Evolutionary conservation across 2,888 invertebrate species (phyloP), one percentile per base, ranked within the genome.

Genomic region (Limulus polyphemus): DNA sequence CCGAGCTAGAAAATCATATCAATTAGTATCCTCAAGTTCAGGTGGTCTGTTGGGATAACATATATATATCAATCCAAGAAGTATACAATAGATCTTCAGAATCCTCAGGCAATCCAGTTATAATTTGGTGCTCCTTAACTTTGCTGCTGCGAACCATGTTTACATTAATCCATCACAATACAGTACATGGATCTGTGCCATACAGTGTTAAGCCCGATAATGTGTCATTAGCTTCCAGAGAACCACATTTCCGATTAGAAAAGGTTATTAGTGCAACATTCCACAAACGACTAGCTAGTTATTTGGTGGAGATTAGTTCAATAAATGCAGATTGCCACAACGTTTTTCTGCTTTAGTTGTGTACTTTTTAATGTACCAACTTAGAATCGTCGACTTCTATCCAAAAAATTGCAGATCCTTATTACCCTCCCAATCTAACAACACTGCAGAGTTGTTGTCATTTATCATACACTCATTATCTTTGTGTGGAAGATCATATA

Each of bases 191-290:
- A 32, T 56, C 56, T 17, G 56, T 56, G 46, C 56, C 56, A 13
- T 56, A 56, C 17, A 56, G 56, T 17, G 56, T 17, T 13, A 56
- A 17, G 5, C 56, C 56, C 7, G 32, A 9, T 13, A 56, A 13
- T 32, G 58, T 58, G 51, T 50, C 58, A 50, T 16, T 49, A 9
- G 58, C 58, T 58, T 58, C 58, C 16, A 58, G 17, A 17, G 58
- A 49, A 3, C 58, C 58, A 50, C 58, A 58, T 32, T 58, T 32
- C 46, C 58, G 2, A 50, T 50, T 58, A 5, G 50, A 50, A 11
- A 58, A 16, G 4, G 32, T 32, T 50, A 49, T 11, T 11, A 58
- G 49, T 32, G 17, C 58, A 16, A 50, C 11, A 32, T 58, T 58
- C 11, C 17, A 49, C 17, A 58, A 50, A 11, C 58, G 50, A 17